Conservation (phyloP, 37 sponge, comb jelly and placozoan genomes). For the Amphimedon queenslandica region DNA sequence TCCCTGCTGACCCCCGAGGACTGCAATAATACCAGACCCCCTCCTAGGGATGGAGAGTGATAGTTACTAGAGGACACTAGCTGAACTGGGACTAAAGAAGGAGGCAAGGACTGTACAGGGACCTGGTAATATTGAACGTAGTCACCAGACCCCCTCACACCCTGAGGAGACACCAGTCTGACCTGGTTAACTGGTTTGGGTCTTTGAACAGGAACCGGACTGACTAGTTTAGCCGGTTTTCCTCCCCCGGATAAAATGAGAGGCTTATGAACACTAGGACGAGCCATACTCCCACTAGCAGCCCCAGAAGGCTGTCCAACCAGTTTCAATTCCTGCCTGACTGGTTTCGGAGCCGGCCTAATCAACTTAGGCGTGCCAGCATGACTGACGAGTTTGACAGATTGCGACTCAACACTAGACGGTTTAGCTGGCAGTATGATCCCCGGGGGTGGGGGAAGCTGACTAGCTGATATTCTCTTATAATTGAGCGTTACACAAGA, state of each 20-base stretch:
- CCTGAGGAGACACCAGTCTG: not conserved
- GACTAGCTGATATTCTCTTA: not conserved
- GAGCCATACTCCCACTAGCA: not conserved
- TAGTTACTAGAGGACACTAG: not conserved
- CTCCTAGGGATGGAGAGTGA: not conserved
- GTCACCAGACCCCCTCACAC: not conserved
- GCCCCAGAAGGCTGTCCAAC: not conserved
- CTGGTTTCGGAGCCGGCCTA: not conserved
- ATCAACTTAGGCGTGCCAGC: not conserved
- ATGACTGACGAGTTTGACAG: not conserved
- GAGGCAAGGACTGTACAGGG: not conserved
- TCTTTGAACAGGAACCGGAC: not conserved
- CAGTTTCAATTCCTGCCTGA: not conserved
- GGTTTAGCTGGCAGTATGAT: not conserved
- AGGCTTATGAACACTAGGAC: not conserved
- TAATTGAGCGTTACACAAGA: not conserved
- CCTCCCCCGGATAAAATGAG: not conserved
- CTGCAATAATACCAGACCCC: not conserved
- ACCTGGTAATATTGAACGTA: not conserved
- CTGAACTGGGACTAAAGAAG: not conserved
- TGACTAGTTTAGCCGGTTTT: constrained; percentile 1
- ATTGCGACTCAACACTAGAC: not conserved
- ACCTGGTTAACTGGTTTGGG: not conserved
- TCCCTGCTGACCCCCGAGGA: not conserved
- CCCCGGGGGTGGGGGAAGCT: not conserved